Percentiles rank a stretch among this genome's conserved stretches.
phyloP scores from a whole-genome alignment of 1,140 invertebrate genomes.

The Drosophila repleta region DNA sequence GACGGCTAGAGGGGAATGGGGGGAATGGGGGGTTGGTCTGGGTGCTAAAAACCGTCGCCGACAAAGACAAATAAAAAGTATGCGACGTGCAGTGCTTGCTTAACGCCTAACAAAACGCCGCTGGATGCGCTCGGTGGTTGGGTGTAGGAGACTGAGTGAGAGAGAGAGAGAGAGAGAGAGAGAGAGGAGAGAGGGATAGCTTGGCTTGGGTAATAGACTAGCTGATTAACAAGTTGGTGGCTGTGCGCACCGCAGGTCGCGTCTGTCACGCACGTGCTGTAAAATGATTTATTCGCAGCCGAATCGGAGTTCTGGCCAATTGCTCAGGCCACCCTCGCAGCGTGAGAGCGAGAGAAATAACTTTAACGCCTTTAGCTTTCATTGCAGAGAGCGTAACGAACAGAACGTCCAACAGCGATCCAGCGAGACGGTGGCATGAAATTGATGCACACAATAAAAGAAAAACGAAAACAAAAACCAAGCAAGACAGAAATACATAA shows the following conservation, averaged over 20 bases:
- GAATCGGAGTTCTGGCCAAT: conserved; percentile 34
- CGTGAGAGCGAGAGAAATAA: conserved; percentile 18
- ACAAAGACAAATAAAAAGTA: conserved; percentile 75
- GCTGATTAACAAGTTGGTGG: conserved; percentile 47
- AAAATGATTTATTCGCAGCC: conserved; percentile 57
- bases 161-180: background rate
- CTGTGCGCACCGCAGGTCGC: conserved; percentile 17
- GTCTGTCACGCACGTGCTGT: conserved; percentile 56
- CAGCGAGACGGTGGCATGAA: conserved; percentile 53
- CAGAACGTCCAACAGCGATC: conserved; percentile 29
- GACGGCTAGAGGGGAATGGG: conserved; percentile 27
- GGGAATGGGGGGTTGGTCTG: conserved; percentile 11
- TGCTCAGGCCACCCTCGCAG: conserved; percentile 6
- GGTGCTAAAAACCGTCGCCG: conserved; percentile 51
- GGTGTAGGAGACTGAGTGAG: background rate
- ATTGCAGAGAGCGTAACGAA: conserved; percentile 56
- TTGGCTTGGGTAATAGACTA: conserved; percentile 12
- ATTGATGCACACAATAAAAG: conserved; percentile 42
- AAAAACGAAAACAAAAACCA: conserved; percentile 4
- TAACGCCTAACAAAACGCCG: conserved; percentile 44
- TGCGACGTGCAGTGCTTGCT: conserved; percentile 68
- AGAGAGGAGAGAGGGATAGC: background rate
- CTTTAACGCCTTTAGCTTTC: conserved; percentile 39
- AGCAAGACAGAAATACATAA: background rate
- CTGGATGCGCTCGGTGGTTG: background rate